Evolutionary conservation across 2,888 invertebrate species (phyloP), one percentile per base, ranked within the genome.

Genomic region (Anoplius nigerrimus): DNA sequence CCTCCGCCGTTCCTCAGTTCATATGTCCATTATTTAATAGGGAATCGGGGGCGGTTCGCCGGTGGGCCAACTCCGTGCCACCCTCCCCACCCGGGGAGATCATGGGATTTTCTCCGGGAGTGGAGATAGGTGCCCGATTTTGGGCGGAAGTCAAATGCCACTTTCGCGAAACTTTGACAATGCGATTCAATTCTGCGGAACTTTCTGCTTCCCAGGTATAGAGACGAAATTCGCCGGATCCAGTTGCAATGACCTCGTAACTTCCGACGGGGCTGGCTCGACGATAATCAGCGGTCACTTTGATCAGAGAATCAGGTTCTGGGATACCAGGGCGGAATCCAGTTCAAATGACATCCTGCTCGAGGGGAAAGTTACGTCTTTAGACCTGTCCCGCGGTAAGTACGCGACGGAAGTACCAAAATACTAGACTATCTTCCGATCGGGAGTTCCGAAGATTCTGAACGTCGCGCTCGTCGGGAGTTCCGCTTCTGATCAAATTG

Each of bases 201-300:
- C 63, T 56, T 64, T 65, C 66, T 51, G 34, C 34, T 34, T 34
- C 6, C n/a, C 90, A 95, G 95, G 95, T 89, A 94, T 95, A 81
- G 95, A 96, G 89, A 97, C 97, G 3, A 97, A 97, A 90, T 97
- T 97, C 87, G 98, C 98, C 65, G 98, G 98, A 48, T 98, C 98
- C 43, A 97, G 96, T 85, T 98, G 98, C 90, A 98, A 98, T 90
- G 99, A 99, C 90, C 91, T 99, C 72, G 98, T 98, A 78, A 97
- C 96, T 76, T 94, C 95, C 67, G 96, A 97, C 87, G 94, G 95
- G 71, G 92, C 94, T 13, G 96, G 96, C 48, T 94, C 96, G 18
- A 95, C 95, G 62, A 95, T 99, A 81, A 97, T 99, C 83, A 98
- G 98, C 84, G 98, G 98, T 22, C 99, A 99, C 90, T 98, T 96